Percentiles rank a stretch among this genome's conserved stretches.
Evolutionary conservation across 2,113 vertebrate species (phyloP).

Genomic region (Mastomys natalensis): DNA sequence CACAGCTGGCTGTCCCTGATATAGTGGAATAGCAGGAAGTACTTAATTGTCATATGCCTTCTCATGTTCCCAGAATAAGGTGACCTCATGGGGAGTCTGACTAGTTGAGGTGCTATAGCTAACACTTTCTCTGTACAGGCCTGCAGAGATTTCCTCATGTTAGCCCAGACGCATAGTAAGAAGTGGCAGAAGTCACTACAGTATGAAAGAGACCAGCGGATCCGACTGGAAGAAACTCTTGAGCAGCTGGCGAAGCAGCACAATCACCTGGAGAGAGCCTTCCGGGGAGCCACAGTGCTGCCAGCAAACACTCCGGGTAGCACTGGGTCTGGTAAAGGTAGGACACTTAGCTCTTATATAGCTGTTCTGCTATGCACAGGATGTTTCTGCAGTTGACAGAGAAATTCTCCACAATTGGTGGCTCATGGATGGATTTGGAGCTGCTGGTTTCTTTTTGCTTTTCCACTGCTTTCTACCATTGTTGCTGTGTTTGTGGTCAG

Average conservation of each 20-base stretch:
- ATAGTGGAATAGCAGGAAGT: background rate
- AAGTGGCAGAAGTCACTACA: slow-evolving; percentile 98
- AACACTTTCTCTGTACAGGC: slow-evolving; percentile 83
- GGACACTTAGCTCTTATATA: accelerated
- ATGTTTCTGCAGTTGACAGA: background rate
- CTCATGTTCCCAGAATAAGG: background rate
- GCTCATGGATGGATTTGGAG: background rate
- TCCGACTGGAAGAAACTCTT: slow-evolving; percentile 96
- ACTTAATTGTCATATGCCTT: background rate
- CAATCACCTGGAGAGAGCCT: slow-evolving; percentile 97
- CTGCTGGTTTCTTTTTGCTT: background rate
- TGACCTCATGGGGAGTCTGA: background rate
- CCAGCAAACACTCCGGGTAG: slow-evolving; percentile 86
- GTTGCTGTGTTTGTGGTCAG: background rate
- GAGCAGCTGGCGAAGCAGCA: slow-evolving; percentile 99
- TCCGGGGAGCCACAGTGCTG: slow-evolving; percentile 94
- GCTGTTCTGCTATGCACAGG: accelerated
- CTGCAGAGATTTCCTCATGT: slow-evolving; percentile 94
- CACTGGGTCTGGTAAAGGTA: slow-evolving; percentile 89
- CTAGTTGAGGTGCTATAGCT: background rate
- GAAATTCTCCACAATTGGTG: background rate
- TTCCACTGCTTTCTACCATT: background rate
- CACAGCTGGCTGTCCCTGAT: slow-evolving; percentile 4
- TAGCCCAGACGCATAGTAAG: slow-evolving; percentile 96
- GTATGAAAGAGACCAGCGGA: slow-evolving; percentile 94